Conservation (phyloP, 2,797 vertebrate genomes). For the Typhlichthys subterraneus region DNA sequence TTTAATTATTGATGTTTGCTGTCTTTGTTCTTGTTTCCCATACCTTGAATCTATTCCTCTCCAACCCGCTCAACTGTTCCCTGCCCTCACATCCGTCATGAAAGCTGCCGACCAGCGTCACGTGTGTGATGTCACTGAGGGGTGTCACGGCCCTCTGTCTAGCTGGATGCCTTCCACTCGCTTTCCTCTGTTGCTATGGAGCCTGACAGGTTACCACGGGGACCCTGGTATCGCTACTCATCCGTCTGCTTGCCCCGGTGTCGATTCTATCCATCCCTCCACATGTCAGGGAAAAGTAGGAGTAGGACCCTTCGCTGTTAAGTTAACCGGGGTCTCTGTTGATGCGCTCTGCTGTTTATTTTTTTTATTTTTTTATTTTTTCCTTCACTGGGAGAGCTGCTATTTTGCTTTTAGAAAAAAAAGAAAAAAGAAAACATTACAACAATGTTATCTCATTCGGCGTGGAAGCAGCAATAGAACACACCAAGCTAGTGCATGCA, state of each 20-base stretch:
- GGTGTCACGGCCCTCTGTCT: slow-evolving; percentile 42
- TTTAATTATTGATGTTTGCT: slow-evolving; percentile 77
- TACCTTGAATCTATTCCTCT: slow-evolving; percentile 52
- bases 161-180: slow-evolving; percentile 52
- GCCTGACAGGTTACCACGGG: slow-evolving; percentile 73
- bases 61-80: slow-evolving; percentile 9
- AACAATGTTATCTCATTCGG: too few species aligned
- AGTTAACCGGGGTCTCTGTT: slow-evolving; percentile 69
- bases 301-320: slow-evolving; percentile 72
- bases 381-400: slow-evolving; percentile 28
- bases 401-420: slow-evolving; percentile 33
- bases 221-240: slow-evolving; percentile 73
- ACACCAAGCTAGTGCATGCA: too few species aligned
- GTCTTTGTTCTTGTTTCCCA: slow-evolving; percentile 65
- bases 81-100: slow-evolving; percentile 56
- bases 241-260: slow-evolving; percentile 68
- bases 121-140: slow-evolving; percentile 62
- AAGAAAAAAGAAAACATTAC: not conserved
- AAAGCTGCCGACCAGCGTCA: slow-evolving; percentile 74
- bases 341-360: slow-evolving; percentile 1
- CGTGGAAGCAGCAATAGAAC: too few species aligned
- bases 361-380: slow-evolving; percentile 1
- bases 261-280: slow-evolving; percentile 69
- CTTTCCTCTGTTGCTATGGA: slow-evolving; percentile 68
- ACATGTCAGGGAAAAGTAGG: slow-evolving; percentile 70